Evolutionary conservation across 2,113 vertebrate species (phyloP), one percentile per base, ranked within the genome.

Genomic region (Picathartes gymnocephalus): DNA sequence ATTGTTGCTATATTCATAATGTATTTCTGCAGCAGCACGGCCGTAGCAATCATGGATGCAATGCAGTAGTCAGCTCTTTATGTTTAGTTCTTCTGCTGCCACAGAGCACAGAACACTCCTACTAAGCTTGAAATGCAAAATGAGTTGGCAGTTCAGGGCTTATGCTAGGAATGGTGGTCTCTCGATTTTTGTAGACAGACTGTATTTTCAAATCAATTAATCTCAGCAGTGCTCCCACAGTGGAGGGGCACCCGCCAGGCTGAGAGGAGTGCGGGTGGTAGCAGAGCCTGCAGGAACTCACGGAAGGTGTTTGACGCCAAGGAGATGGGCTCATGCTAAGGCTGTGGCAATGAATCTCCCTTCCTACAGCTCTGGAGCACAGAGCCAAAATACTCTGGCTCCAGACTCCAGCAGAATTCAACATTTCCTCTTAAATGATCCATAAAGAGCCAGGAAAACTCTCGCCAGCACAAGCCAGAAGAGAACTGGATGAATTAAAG

Each of bases 361-460:
- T 94, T 82, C 83, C 65, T 81, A 44, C 65, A 79, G 81, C 58
- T 93, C 66, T 31, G 40, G 66, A 93, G 35, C 33, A 70, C n/a
- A 42, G 11, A 77, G 95, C 89, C 95, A 95, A 92, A 92, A 89
- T n/a, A 50, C 33, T 93, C 73, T 96, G 95, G 83, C 94, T 93
- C 72, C 69, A 93, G 47, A 72, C 54, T 90, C 66, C 39, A 40
- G 62, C 5, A 91, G 73, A 89, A 89, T 86, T 79, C 91, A 95
- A 82, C 66, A 82, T 95, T 97, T 96, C 94, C 91, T 95, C 73
- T 82, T 90, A 94, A 97, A 94, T 78, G 94, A 84, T 86, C 80
- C 91, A 60, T 92, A 90, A 92, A 93, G 89, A 96, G 81, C 61
- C 74, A 90, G 85, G 87, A 95, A 95, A 92, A 58, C 54, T 93